phyloP scores from a whole-genome alignment of 2,888 invertebrate species.

The Archips xylosteana region DNA sequence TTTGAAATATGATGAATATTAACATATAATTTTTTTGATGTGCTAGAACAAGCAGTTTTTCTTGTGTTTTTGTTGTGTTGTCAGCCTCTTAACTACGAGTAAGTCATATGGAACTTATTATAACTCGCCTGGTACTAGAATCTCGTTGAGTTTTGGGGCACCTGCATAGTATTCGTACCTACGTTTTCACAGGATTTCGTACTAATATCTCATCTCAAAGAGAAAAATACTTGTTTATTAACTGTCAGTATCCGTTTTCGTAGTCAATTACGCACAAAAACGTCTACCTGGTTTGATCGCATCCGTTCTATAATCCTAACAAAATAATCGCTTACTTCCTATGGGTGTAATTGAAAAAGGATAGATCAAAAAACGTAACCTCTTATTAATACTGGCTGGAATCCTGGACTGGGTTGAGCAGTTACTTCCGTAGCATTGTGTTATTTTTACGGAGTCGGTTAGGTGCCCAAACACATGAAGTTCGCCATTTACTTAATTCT shows the following conservation, averaged over 20 bases:
- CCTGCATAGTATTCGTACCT: background rate
- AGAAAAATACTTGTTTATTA: constrained; percentile 24
- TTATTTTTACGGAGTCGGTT: background rate
- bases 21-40: too few relatives aligned
- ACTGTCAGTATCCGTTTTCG: constrained; percentile 28
- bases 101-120: too few relatives aligned
- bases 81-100: too few relatives aligned
- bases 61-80: too few relatives aligned
- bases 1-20: too few relatives aligned
- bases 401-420: constrained; percentile 67
- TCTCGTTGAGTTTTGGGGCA: too few relatives aligned
- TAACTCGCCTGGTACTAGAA: too few relatives aligned
- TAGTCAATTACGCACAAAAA: constrained; percentile 41
- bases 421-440: constrained; percentile 61
- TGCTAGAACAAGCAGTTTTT: too few relatives aligned
- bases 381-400: constrained; percentile 70
- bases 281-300: constrained; percentile 69
- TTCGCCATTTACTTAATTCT: too few relatives aligned
- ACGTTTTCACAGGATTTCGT: too few relatives aligned
- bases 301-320: constrained; percentile 78
- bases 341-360: constrained; percentile 61
- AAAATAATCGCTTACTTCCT: constrained; percentile 78
- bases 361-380: constrained; percentile 66
- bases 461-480: background rate
- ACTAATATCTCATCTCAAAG: background rate